These are phyloP conservation scores for Leuciscus waleckii DNA, from an alignment of 2,797 vertebrate species.

Conservation along the genomic window DNA sequence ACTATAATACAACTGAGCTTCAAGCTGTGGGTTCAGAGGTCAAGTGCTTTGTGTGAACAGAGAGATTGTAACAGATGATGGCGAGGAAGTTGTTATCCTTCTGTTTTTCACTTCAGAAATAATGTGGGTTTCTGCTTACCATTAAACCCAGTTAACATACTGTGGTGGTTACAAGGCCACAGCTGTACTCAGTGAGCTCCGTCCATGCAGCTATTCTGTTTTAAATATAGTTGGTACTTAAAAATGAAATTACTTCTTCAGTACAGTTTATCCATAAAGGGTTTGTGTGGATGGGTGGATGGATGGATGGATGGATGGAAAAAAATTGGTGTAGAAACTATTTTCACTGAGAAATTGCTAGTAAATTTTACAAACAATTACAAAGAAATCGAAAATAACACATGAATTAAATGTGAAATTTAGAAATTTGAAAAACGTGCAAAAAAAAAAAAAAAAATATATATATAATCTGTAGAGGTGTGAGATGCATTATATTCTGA, in stretches of 20 bases:
- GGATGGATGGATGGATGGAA: background rate
- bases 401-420: too few relatives aligned
- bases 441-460: too few relatives aligned
- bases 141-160: background rate
- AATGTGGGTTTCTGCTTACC: background rate
- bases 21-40: constrained; percentile 24
- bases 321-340: background rate
- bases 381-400: background rate
- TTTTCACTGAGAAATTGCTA: background rate
- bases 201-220: background rate
- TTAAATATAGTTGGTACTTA: background rate
- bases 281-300: background rate
- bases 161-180: background rate
- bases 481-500: background rate
- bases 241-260: background rate
- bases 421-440: too few relatives aligned
- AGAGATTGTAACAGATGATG: constrained; percentile 12
- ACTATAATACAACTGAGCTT: background rate
- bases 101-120: constrained; percentile 3
- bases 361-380: background rate
- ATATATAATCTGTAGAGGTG: too few relatives aligned
- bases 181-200: background rate
- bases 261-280: background rate
- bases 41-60: constrained; percentile 17
- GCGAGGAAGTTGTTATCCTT: background rate